Evolutionary conservation across 1,140 invertebrate species (phyloP).

Genomic region (Drosophila parabipectinata): DNA sequence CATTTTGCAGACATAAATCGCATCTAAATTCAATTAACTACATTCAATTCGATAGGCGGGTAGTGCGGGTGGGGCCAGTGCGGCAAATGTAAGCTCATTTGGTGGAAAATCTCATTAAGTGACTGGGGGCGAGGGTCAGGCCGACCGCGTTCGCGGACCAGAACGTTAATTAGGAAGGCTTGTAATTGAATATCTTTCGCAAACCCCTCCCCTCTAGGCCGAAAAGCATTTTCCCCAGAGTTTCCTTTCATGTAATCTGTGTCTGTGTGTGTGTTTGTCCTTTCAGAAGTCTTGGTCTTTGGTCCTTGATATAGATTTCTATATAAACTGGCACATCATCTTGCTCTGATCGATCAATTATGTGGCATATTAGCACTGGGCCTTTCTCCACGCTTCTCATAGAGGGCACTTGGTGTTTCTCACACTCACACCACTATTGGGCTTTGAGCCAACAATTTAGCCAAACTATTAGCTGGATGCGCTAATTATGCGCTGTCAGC

Average conservation of each 20-base stretch:
- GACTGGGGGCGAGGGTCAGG: slow-evolving; percentile 26
- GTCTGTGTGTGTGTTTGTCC: slow-evolving; percentile 4
- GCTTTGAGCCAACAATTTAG: slow-evolving; percentile 16
- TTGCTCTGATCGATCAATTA: slow-evolving; percentile 40
- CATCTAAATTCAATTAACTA: slow-evolving; percentile 57
- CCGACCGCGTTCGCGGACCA: slow-evolving; percentile 25
- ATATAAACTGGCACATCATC: slow-evolving; percentile 12
- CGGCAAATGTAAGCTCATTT: slow-evolving; percentile 43
- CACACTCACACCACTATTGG: not conserved
- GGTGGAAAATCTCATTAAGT: slow-evolving; percentile 50
- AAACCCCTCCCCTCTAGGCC: not conserved
- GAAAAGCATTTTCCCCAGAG: slow-evolving; percentile 17
- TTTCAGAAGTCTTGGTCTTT: slow-evolving; percentile 7
- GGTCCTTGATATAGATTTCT: slow-evolving; percentile 2
- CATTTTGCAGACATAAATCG: slow-evolving; percentile 47
- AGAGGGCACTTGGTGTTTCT: not conserved
- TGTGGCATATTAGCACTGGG: not conserved
- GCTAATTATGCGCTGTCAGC: slow-evolving; percentile 50
- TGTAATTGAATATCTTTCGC: slow-evolving; percentile 52
- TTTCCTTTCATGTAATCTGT: not conserved
- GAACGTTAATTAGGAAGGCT: slow-evolving; percentile 53
- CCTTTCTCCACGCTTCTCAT: slow-evolving; percentile 8
- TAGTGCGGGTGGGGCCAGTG: not conserved
- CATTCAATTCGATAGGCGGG: slow-evolving; percentile 26
- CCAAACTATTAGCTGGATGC: slow-evolving; percentile 28